phyloP scores from a whole-genome alignment of 2,797 vertebrate species.

The Poecilia gillii region DNA sequence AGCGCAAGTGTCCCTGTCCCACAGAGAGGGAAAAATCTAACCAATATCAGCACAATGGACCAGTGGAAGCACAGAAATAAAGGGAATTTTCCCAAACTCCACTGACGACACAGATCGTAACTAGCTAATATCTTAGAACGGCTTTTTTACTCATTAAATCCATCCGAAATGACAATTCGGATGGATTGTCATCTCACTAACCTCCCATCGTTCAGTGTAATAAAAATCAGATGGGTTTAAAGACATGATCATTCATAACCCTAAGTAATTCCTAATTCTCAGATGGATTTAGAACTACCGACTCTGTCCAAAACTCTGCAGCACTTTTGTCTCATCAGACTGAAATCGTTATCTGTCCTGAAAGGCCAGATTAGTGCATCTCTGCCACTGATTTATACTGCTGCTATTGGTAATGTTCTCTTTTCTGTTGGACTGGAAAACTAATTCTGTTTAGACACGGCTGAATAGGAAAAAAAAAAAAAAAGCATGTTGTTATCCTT shows the following conservation, averaged over 20 bases:
- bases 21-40: not conserved
- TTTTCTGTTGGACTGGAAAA: conserved; percentile 8
- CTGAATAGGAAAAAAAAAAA: not conserved
- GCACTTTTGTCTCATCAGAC: not conserved
- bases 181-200: not conserved
- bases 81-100: not conserved
- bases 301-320: not conserved
- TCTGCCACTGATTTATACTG: not conserved
- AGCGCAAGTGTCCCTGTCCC: not conserved
- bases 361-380: not conserved
- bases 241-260: not conserved
- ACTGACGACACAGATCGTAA: not conserved
- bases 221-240: not conserved
- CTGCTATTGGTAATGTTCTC: not conserved
- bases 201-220: not conserved
- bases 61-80: not conserved
- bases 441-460: conserved; percentile 1
- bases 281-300: not conserved
- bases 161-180: not conserved
- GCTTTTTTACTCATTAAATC: not conserved
- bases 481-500: not conserved
- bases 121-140: not conserved
- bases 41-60: not conserved
- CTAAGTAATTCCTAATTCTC: not conserved
- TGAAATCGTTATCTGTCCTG: not conserved